A percentile compares a stretch with the other conserved stretches of the same genome.
Evolutionary conservation across 2,888 invertebrate species (phyloP).

Genomic region (Eupelmus urozonus): DNA sequence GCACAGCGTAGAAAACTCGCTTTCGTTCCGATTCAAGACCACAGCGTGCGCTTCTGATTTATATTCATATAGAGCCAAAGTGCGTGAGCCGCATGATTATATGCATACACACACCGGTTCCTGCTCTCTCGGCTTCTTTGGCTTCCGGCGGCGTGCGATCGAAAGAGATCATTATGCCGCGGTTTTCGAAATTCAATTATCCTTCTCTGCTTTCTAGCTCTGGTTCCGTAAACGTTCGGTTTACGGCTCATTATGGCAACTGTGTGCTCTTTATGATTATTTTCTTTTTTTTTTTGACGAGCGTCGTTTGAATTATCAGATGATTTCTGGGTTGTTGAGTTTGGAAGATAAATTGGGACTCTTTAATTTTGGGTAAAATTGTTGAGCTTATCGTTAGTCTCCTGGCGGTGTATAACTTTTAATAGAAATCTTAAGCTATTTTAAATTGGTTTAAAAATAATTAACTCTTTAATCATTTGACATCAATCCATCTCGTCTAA

Average conservation of each 20-base stretch:
- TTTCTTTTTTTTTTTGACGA: background rate
- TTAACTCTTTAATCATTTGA: too few species aligned
- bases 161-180: slow-evolving; percentile 1
- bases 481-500: too few species aligned
- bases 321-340: too few species aligned
- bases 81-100: background rate
- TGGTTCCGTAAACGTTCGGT: background rate
- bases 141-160: slow-evolving; percentile 21
- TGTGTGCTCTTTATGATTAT: background rate
- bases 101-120: background rate
- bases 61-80: background rate
- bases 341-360: too few species aligned
- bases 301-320: too few species aligned
- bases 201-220: background rate
- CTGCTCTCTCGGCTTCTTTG: background rate
- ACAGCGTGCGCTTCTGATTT: slow-evolving; percentile 5
- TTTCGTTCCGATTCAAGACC: too few species aligned
- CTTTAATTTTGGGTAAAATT: too few species aligned
- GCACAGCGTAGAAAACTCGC: too few species aligned
- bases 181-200: slow-evolving; percentile 45
- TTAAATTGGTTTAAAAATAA: too few species aligned
- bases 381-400: too few species aligned
- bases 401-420: too few species aligned
- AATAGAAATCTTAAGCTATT: too few species aligned
- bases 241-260: slow-evolving; percentile 32